Evolutionary conservation across 2,888 invertebrate genomes (phyloP).

Genomic region (Andricus curvator): DNA sequence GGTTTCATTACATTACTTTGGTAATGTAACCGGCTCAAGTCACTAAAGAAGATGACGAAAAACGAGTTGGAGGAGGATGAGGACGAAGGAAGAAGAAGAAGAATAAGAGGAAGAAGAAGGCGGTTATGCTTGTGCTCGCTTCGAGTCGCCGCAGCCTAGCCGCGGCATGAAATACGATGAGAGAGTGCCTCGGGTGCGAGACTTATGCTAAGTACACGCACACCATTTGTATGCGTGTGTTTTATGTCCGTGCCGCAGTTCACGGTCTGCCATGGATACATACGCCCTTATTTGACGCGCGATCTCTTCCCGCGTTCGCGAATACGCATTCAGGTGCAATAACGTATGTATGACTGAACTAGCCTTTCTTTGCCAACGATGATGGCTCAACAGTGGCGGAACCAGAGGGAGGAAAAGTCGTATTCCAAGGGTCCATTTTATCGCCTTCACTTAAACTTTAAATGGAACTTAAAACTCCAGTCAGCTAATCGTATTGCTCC

Average conservation of each 20-base stretch:
- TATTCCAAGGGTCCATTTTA: slow-evolving; percentile 17
- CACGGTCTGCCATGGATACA: slow-evolving; percentile 45
- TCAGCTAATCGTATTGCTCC: slow-evolving; percentile 18
- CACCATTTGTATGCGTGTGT: slow-evolving; percentile 57
- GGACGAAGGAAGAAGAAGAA: slow-evolving; percentile 1
- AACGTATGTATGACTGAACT: slow-evolving; percentile 5
- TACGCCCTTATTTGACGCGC: slow-evolving; percentile 55
- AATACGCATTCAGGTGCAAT: slow-evolving; percentile 17
- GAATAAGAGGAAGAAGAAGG: slow-evolving; percentile 5
- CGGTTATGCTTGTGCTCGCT: slow-evolving; percentile 56
- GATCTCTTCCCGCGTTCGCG: slow-evolving; percentile 21
- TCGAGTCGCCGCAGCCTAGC: slow-evolving; percentile 52
- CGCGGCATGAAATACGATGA: slow-evolving; percentile 75
- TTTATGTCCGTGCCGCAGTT: slow-evolving; percentile 56
- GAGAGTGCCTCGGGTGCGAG: slow-evolving; percentile 75
- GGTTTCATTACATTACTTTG: slow-evolving; percentile 38
- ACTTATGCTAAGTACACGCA: slow-evolving; percentile 76
- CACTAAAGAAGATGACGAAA: slow-evolving; percentile 38
- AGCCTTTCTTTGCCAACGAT: slow-evolving; percentile 17
- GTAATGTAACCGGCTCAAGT: slow-evolving; percentile 25
- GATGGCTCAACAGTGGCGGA: slow-evolving; percentile 23
- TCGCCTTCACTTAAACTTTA: slow-evolving; percentile 10
- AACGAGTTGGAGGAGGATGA: slow-evolving; percentile 34
- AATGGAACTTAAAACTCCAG: slow-evolving; percentile 6
- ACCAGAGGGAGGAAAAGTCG: background rate